Evolutionary conservation across 2,113 vertebrate species (phyloP).

Genomic region (Danionella cerebrum): DNA sequence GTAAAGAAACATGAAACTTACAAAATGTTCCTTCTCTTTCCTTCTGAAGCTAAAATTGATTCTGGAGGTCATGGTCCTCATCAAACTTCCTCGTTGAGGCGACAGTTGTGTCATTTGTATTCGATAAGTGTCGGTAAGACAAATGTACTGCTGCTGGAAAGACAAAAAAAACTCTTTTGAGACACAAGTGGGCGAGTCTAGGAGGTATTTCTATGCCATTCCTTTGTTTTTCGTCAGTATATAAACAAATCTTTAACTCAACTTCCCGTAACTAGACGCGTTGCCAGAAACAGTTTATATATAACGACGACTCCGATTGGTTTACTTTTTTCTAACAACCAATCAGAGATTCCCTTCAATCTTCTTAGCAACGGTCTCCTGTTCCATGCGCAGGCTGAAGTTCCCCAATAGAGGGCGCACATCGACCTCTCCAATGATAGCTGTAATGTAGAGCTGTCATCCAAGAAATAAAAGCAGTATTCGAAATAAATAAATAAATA

Average conservation of each 20-base stretch:
- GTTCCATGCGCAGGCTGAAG: background rate
- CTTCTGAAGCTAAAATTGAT: slow-evolving; percentile 60
- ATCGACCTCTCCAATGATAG: background rate
- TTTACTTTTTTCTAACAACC: slow-evolving; percentile 27
- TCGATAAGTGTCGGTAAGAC: no score
- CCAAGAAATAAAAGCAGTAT: no score
- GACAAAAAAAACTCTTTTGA: background rate
- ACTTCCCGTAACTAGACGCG: slow-evolving; percentile 57
- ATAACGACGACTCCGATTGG: slow-evolving; percentile 54
- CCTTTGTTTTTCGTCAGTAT: background rate
- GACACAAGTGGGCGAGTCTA: background rate
- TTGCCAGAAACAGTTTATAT: background rate
- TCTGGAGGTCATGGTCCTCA: slow-evolving; percentile 48
- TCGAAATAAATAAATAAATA: no score
- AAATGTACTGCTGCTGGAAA: no score
- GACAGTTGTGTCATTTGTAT: background rate
- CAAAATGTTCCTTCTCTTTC: slow-evolving; percentile 54
- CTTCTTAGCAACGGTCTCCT: slow-evolving; percentile 60
- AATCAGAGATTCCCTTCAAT: slow-evolving; percentile 45
- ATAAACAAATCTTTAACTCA: no score
- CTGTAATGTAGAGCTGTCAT: no score
- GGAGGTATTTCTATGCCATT: background rate
- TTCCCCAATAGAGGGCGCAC: slow-evolving; percentile 36
- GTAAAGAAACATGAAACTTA: slow-evolving; percentile 46
- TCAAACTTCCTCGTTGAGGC: background rate